Evolutionary conservation across 37 sponge, comb jelly and placozoan genomes (phyloP).

Genomic region (Tethya wilhelma): DNA sequence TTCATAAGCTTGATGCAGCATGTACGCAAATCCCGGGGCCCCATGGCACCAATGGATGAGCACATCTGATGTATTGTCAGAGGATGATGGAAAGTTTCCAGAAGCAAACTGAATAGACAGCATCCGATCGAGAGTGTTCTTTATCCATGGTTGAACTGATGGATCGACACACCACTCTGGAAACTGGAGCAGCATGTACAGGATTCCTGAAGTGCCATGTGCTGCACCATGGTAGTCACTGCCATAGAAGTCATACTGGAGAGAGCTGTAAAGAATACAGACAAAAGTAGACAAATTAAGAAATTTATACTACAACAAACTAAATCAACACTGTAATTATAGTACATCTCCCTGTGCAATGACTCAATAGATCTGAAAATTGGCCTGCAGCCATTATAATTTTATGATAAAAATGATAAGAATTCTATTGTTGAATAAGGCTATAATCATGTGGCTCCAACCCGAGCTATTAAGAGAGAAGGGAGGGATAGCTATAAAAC

Average conservation of each 20-base stretch:
- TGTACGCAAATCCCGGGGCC: constrained; percentile 68
- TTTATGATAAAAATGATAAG: too few species aligned
- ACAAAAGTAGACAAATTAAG: background rate
- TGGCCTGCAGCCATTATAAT: too few species aligned
- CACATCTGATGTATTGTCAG: constrained; percentile 15
- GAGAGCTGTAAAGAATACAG: constrained; percentile 4
- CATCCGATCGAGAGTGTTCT: constrained; percentile 44
- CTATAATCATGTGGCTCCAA: too few species aligned
- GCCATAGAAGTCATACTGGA: constrained; percentile 47
- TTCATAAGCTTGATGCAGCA: constrained; percentile 56
- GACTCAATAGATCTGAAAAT: too few species aligned
- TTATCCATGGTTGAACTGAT: constrained; percentile 18
- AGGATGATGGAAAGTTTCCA: constrained; percentile 61
- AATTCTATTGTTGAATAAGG: too few species aligned
- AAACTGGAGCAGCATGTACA: constrained; percentile 59
- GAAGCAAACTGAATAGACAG: constrained; percentile 51
- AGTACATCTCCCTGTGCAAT: too few species aligned
- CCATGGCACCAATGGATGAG: constrained; percentile 91
- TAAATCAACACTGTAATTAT: too few species aligned
- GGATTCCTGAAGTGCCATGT: constrained; percentile 64
- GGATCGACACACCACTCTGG: constrained; percentile 34
- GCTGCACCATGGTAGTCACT: constrained; percentile 71
- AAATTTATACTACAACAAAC: background rate
- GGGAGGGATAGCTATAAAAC: too few species aligned
- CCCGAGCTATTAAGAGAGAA: too few species aligned